Evolutionary conservation across 2,113 vertebrate species (phyloP).

Genomic region (Carlito syrichta): DNA sequence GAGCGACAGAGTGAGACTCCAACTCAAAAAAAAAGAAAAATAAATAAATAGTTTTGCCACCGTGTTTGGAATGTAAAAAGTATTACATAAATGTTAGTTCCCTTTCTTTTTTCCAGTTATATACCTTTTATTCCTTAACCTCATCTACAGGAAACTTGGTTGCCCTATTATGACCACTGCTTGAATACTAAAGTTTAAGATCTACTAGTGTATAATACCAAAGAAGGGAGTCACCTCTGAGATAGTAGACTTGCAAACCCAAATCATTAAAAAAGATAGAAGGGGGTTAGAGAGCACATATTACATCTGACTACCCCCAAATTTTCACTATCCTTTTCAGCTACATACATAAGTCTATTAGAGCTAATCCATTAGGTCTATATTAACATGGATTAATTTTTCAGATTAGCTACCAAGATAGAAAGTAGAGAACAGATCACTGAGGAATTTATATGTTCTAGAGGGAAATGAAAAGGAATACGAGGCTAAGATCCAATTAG

Average conservation of each 20-base stretch:
- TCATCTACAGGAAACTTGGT: background rate
- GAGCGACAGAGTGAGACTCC: too few species aligned
- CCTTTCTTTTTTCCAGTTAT: background rate
- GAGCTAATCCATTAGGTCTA: background rate
- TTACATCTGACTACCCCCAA: background rate
- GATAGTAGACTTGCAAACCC: background rate
- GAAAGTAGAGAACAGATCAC: background rate
- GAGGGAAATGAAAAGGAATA: background rate
- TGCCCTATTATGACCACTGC: background rate
- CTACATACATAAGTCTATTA: background rate
- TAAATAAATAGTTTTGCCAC: background rate
- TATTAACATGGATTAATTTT: background rate
- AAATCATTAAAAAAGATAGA: background rate
- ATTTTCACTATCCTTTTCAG: background rate
- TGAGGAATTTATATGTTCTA: background rate
- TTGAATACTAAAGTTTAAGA: background rate
- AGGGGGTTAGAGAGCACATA: background rate
- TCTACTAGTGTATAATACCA: background rate
- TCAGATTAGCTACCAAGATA: background rate
- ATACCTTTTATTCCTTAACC: background rate
- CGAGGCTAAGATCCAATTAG: background rate
- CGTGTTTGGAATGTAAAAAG: background rate
- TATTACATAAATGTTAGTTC: background rate
- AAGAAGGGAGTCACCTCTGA: conserved; percentile 3
- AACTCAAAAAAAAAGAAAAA: too few species aligned